A percentile compares a stretch with the other conserved stretches of the same genome.
phyloP scores from a whole-genome alignment of 1,140 invertebrate species.

The Lasioglossum albipes region DNA sequence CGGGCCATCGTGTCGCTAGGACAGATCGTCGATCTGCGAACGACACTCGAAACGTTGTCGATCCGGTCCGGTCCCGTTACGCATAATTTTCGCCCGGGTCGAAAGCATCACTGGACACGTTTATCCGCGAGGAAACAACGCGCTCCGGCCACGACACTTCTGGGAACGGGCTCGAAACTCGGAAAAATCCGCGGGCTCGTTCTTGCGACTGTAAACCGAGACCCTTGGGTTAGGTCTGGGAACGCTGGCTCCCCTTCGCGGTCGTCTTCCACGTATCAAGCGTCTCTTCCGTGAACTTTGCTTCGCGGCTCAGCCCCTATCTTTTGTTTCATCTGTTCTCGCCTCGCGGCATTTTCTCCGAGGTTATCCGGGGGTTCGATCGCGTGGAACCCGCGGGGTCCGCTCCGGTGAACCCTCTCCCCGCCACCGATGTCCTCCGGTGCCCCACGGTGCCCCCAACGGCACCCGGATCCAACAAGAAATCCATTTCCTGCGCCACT shows the following conservation, averaged over 20 bases:
- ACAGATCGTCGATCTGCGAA: neutral
- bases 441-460: neutral
- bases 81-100: constrained; percentile 3
- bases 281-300: constrained; percentile 73
- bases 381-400: constrained; percentile 23
- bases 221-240: constrained; percentile 60
- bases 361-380: constrained; percentile 59
- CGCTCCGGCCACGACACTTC: neutral
- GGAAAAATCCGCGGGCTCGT: constrained; percentile 62
- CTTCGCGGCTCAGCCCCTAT: constrained; percentile 36
- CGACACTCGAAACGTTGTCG: neutral
- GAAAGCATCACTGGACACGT: too few relatives aligned
- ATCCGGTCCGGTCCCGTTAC: constrained; percentile 11
- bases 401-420: neutral
- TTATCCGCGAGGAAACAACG: neutral
- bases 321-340: constrained; percentile 41
- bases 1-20: neutral
- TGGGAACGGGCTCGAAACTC: constrained; percentile 2
- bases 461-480: neutral
- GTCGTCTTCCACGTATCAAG: constrained; percentile 60
- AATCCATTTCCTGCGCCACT: constrained; percentile 37
- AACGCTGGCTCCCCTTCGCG: constrained; percentile 1
- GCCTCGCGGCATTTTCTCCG: constrained; percentile 44
- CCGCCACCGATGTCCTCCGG: neutral
- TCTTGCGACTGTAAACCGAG: constrained; percentile 72